A percentile compares a stretch with the other conserved stretches of the same genome.
These are phyloP conservation scores for Teleogryllus oceanicus DNA, from an alignment of 2,888 invertebrate species.

Conservation along the genomic window DNA sequence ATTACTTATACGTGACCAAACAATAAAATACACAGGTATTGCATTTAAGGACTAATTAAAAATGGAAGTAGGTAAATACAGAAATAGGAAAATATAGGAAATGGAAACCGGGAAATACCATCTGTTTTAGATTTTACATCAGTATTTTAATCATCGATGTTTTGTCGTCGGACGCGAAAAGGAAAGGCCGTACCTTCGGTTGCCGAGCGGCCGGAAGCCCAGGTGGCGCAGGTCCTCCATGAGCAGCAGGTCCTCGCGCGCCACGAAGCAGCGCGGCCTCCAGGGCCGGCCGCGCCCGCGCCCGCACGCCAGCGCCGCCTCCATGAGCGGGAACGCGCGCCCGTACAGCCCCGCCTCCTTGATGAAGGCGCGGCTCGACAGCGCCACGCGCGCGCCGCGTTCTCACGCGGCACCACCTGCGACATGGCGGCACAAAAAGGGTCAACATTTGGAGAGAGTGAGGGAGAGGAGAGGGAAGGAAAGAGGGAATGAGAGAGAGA, in stretches of 20 bases:
- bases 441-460: background rate
- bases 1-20: too few species aligned
- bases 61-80: too few species aligned
- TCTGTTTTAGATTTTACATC: too few species aligned
- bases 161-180: too few species aligned
- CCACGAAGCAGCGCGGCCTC: background rate
- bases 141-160: too few species aligned
- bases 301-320: background rate
- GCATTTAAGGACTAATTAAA: too few species aligned
- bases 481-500: too few species aligned
- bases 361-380: background rate
- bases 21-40: too few species aligned
- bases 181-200: background rate
- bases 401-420: background rate
- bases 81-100: too few species aligned
- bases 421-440: background rate
- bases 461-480: too few species aligned
- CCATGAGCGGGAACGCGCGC: background rate
- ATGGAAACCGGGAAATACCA: too few species aligned
- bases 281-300: background rate
- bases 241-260: background rate
- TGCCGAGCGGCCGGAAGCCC: background rate
- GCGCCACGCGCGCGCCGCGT: background rate
- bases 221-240: background rate
- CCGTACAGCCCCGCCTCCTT: background rate